Evolutionary conservation across 1,140 invertebrate genomes (phyloP), one percentile per base, ranked within the genome.

Genomic region (Oedothorax gibbosus): DNA sequence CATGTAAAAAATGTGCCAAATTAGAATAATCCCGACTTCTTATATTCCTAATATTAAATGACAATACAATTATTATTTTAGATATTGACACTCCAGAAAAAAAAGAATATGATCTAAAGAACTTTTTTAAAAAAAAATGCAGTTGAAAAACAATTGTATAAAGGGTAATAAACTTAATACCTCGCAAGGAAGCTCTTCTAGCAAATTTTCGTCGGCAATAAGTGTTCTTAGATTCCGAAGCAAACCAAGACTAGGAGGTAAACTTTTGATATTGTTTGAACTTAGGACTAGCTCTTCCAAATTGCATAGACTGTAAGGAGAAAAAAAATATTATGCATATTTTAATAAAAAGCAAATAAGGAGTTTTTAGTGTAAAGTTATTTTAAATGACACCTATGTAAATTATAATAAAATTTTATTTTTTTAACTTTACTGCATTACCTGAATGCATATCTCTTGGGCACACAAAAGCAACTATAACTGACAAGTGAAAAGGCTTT

Each of bases 241-340:
- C 68, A 97, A 92, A 50, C 97, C 97, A 88, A 98, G 94, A 12
- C 95, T 95, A 71, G 93, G 92, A 35, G 97, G 97, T 62, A 99
- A 90, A 87, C 93, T 93, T 86, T 94, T 93, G 73, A 99, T 91
- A 87, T 94, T 93, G 90, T 99, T 99, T 88, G 95, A 93, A 89
- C 95, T 95, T 2, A 97, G 91, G 91, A 96, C 95, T 71, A 98
- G 91, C 90, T 99, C 97, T 90, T 98, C 96, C 86, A 98, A 91
- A 89, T 93, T 94, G 85, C 92, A 92, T 88, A 98, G 91, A 86
- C 96, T 94, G 85, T 57, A 85, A 79, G 20, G 51, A 85, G 83
- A 72, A 62, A 68, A 57, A 50, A 20, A 71, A 79, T 1, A 57
- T 64, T 66, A 80, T 35, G 5, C n/a, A 60, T 60, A 12, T 62